Percentiles rank a stretch among this genome's conserved stretches.
Conservation (phyloP, 2,113 vertebrate genomes). For the Etheostoma spectabile region DNA sequence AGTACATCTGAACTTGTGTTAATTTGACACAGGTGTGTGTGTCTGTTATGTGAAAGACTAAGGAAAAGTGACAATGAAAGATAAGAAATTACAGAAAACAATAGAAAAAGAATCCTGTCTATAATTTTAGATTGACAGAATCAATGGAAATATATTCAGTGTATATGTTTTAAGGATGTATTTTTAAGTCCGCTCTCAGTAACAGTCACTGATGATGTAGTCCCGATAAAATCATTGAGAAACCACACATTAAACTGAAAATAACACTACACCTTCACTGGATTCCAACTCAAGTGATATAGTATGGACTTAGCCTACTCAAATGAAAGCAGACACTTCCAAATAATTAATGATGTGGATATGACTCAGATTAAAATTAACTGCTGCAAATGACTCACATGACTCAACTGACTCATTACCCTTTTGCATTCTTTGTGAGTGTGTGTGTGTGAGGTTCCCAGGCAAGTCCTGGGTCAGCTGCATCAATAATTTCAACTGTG, state of each 20-base stretch:
- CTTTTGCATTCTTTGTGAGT: slow-evolving; percentile 18
- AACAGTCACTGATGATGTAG: not conserved
- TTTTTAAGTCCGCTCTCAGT: not conserved
- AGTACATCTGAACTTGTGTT: not conserved
- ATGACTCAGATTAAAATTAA: slow-evolving; percentile 36
- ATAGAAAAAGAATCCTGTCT: not conserved
- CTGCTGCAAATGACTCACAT: not conserved
- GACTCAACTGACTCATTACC: slow-evolving; percentile 23
- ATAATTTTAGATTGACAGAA: not conserved
- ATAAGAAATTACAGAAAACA: not conserved
- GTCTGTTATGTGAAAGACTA: not conserved
- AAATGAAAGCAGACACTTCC: slow-evolving; percentile 28
- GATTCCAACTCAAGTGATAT: slow-evolving; percentile 31
- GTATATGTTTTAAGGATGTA: not conserved
- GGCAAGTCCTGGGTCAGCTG: slow-evolving; percentile 44
- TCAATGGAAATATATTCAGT: not conserved
- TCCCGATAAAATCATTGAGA: not conserved
- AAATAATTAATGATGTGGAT: slow-evolving; percentile 53
- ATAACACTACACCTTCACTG: not conserved
- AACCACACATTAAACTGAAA: slow-evolving; percentile 1
- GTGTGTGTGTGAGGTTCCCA: slow-evolving; percentile 17
- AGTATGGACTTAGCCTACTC: slow-evolving; percentile 12
- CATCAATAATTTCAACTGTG: slow-evolving; percentile 18
- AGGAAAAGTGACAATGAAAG: not conserved
- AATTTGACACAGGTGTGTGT: not conserved